Conservation (phyloP, 2,888 invertebrate species). For the Hedychridium roseum region DNA sequence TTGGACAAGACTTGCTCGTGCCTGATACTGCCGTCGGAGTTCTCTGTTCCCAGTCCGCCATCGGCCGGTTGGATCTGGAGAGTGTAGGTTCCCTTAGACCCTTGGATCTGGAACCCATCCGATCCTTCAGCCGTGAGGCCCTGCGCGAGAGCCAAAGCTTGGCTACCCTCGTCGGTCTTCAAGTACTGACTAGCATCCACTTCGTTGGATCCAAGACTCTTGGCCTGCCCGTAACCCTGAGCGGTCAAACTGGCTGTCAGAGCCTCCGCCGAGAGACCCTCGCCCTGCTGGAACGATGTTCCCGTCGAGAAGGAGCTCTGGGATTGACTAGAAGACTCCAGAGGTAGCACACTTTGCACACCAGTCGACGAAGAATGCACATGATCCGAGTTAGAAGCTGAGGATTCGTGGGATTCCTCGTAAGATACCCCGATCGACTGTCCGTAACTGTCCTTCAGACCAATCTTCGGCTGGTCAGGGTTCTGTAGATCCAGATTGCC, state of each 20-base stretch:
- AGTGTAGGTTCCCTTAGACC: constrained; percentile 73
- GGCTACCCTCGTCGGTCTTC: constrained; percentile 47
- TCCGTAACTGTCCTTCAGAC: constrained; percentile 58
- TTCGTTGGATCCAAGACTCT: constrained; percentile 41
- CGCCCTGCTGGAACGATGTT: constrained; percentile 27
- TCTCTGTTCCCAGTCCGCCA: constrained; percentile 65
- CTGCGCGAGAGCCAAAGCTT: constrained; percentile 51
- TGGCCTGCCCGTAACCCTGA: constrained; percentile 44
- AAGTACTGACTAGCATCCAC: constrained; percentile 51
- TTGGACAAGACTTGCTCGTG: constrained; percentile 83
- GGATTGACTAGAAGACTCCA: constrained; percentile 19
- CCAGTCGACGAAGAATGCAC: constrained; percentile 23
- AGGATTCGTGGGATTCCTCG: constrained; percentile 16
- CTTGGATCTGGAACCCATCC: constrained; percentile 61
- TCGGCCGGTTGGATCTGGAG: constrained; percentile 80
- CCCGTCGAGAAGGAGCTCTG: constrained; percentile 26
- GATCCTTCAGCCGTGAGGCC: constrained; percentile 42
- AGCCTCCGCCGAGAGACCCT: constrained; percentile 41
- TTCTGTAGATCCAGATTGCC: constrained; percentile 49
- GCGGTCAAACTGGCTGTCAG: constrained; percentile 47
- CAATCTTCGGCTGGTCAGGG: constrained; percentile 38
- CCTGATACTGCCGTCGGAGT: constrained; percentile 66
- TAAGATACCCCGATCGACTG: constrained; percentile 43
- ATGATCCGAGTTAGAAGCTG: constrained; percentile 16
- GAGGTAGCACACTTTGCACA: constrained; percentile 19